phyloP scores from a whole-genome alignment of 2,888 invertebrate species.

The Odontomyia ornata region DNA sequence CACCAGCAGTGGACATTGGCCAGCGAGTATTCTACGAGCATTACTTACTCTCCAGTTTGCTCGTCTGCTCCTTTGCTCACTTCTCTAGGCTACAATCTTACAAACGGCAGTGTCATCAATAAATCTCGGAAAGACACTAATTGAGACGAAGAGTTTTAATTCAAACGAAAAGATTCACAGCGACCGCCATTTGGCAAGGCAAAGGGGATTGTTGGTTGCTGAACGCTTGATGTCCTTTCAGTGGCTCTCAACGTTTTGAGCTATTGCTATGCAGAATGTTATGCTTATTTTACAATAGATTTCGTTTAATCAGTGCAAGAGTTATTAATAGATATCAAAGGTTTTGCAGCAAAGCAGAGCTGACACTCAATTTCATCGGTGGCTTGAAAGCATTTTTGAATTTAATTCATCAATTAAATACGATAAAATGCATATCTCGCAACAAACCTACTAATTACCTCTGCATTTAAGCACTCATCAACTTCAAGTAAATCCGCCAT shows the following conservation, averaged over 20 bases:
- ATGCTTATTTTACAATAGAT: neutral
- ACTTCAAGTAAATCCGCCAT: neutral
- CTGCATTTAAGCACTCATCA: neutral
- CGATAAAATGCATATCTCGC: too few relatives aligned
- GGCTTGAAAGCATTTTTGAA: too few relatives aligned
- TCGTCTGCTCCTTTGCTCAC: neutral
- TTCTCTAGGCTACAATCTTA: slow-evolving; percentile 7
- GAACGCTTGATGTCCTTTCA: neutral
- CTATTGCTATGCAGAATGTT: neutral
- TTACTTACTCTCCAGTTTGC: neutral
- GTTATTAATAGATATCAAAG: too few relatives aligned
- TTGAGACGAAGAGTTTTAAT: slow-evolving; percentile 50
- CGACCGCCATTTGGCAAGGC: neutral
- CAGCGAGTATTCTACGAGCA: neutral
- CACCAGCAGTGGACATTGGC: neutral
- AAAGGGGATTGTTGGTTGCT: neutral
- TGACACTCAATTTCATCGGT: too few relatives aligned
- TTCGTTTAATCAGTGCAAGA: too few relatives aligned
- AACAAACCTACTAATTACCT: too few relatives aligned
- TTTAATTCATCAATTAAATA: too few relatives aligned
- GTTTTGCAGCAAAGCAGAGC: too few relatives aligned
- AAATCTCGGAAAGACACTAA: slow-evolving; percentile 49
- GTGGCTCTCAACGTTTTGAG: neutral
- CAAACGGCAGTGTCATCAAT: slow-evolving; percentile 38
- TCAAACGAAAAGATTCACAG: slow-evolving; percentile 20